A percentile compares a stretch with the other conserved stretches of the same genome.
These are phyloP conservation scores for Catocala sponsa DNA, from an alignment of 2,888 invertebrate species.

Conservation along the genomic window DNA sequence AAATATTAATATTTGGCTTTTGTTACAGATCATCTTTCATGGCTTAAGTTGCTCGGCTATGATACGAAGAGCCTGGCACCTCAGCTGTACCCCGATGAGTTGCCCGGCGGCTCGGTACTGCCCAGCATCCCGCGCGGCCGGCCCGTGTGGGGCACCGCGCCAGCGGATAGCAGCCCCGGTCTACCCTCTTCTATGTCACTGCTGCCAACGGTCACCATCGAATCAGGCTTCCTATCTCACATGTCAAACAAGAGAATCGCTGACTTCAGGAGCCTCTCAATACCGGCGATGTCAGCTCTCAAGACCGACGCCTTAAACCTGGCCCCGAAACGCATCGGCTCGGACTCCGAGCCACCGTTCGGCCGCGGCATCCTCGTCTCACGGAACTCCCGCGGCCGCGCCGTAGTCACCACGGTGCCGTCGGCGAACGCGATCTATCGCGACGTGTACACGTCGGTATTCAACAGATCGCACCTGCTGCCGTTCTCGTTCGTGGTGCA, in stretches of 20 bases:
- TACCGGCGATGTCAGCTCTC: slow-evolving; percentile 93
- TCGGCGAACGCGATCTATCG: slow-evolving; percentile 96
- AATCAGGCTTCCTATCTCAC: slow-evolving; percentile 95
- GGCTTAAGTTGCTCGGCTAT: slow-evolving; percentile 95
- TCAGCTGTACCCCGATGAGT: slow-evolving; percentile 92
- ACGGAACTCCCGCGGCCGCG: slow-evolving; percentile 92
- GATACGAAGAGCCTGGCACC: slow-evolving; percentile 95
- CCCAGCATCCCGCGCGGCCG: slow-evolving; percentile 89
- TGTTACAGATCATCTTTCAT: slow-evolving; percentile 93
- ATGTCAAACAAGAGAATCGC: slow-evolving; percentile 93
- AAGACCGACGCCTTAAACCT: slow-evolving; percentile 93
- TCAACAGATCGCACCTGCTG: slow-evolving; percentile 95
- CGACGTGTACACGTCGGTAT: slow-evolving; percentile 97
- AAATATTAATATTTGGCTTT: slow-evolving; percentile 2
- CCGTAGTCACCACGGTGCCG: slow-evolving; percentile 95
- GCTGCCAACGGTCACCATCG: slow-evolving; percentile 91
- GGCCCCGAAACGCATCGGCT: slow-evolving; percentile 92
- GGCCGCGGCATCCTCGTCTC: slow-evolving; percentile 96
- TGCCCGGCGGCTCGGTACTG: slow-evolving; percentile 90
- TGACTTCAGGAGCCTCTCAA: slow-evolving; percentile 92
- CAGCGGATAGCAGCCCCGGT: slow-evolving; percentile 83
- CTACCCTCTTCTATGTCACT: slow-evolving; percentile 90
- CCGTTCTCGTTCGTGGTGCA: slow-evolving; percentile 96
- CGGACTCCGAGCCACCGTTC: slow-evolving; percentile 95
- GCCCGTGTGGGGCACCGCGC: slow-evolving; percentile 87